These are phyloP conservation scores for Macrobrachium rosenbergii DNA, from an alignment of 1,140 invertebrate species.

Conservation along the genomic window DNA sequence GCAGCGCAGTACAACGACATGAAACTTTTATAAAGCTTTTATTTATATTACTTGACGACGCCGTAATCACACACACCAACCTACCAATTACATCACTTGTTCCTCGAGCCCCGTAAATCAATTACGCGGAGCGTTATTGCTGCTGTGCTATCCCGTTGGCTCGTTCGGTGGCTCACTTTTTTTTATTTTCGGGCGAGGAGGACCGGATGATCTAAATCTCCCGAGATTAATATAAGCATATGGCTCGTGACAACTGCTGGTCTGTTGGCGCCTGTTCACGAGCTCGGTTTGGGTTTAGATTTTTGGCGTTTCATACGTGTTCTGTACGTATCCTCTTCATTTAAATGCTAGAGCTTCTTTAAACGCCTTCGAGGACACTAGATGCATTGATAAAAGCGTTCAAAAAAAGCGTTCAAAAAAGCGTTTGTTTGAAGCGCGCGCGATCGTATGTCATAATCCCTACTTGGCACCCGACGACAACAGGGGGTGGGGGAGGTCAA, in stretches of 20 bases:
- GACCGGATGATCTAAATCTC: slow-evolving; percentile 41
- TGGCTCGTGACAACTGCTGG: slow-evolving; percentile 40
- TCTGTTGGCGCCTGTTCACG: not conserved
- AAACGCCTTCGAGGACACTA: too few species aligned
- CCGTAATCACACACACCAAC: slow-evolving; percentile 16
- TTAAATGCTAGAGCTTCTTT: too few species aligned
- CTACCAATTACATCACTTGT: slow-evolving; percentile 56
- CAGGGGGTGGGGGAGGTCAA: slow-evolving; percentile 29
- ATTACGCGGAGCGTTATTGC: slow-evolving; percentile 38
- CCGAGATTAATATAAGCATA: slow-evolving; percentile 46
- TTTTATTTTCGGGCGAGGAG: not conserved
- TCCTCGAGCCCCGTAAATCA: slow-evolving; percentile 54
- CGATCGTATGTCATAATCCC: not conserved
- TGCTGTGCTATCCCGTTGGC: not conserved
- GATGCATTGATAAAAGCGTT: too few species aligned
- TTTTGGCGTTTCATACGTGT: not conserved
- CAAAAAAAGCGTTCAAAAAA: too few species aligned
- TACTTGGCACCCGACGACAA: not conserved
- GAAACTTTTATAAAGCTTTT: too few species aligned
- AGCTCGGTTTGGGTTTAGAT: not conserved
- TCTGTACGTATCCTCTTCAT: too few species aligned
- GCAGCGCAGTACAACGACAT: too few species aligned
- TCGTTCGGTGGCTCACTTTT: not conserved
- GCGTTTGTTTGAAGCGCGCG: too few species aligned
- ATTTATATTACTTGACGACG: not conserved